A percentile compares a stretch with the other conserved stretches of the same genome.
Conservation (phyloP, 2,888 invertebrate species). For the Eupithecia insigniata region DNA sequence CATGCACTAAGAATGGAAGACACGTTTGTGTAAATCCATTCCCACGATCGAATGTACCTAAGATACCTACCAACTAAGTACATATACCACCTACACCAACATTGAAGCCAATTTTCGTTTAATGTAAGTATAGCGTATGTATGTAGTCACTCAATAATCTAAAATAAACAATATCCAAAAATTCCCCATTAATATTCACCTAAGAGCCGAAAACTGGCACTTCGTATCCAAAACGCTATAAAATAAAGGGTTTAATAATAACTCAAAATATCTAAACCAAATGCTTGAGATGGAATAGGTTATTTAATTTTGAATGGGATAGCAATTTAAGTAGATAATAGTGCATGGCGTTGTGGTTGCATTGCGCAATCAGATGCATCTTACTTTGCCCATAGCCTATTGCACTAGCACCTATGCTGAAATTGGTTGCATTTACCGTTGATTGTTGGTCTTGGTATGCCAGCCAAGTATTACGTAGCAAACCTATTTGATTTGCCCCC, state of each 20-base stretch:
- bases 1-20: not conserved
- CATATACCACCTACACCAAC: not conserved
- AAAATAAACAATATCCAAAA: not conserved
- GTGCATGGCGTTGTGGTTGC: constrained; percentile 28
- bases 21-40: constrained; percentile 5
- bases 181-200: not conserved
- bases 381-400: constrained; percentile 41
- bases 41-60: not conserved
- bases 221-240: not conserved
- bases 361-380: constrained; percentile 53
- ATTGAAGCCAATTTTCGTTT: not conserved
- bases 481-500: not conserved
- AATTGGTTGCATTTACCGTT: constrained; percentile 48
- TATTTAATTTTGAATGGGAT: constrained; percentile 31
- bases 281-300: not conserved
- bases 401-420: constrained; percentile 49
- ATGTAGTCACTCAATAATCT: too few relatives aligned
- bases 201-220: not conserved
- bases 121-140: too few relatives aligned
- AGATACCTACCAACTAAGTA: not conserved
- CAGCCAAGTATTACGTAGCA: not conserved
- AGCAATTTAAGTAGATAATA: constrained; percentile 30
- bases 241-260: not conserved
- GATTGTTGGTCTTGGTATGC: constrained; percentile 6
- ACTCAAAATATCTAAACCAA: not conserved